Evolutionary conservation across 2,113 vertebrate genomes (phyloP).

Genomic region (Protobothrops mucrosquamatus): DNA sequence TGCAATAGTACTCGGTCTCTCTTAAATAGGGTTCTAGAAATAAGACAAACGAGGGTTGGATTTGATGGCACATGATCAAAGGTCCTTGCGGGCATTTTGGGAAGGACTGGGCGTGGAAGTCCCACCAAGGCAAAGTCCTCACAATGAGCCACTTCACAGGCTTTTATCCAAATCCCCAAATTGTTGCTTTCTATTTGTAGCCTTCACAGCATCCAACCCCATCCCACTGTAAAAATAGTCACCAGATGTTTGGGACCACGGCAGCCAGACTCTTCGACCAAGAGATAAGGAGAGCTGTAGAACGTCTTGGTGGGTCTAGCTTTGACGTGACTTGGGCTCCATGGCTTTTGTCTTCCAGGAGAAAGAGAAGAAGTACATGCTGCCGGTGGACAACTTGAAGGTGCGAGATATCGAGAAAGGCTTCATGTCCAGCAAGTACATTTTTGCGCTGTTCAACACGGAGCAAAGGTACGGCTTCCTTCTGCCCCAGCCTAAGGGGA

Average conservation of each 20-base stretch:
- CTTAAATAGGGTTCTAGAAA: not conserved
- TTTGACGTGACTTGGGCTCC: not conserved
- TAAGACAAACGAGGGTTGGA: too few species aligned
- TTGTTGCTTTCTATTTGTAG: not conserved
- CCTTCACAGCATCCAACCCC: not conserved
- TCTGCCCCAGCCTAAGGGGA: not conserved
- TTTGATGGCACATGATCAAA: too few species aligned
- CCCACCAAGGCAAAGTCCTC: too few species aligned
- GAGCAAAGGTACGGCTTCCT: slow-evolving; percentile 85
- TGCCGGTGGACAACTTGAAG: slow-evolving; percentile 95
- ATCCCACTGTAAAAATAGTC: not conserved
- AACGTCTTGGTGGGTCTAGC: not conserved
- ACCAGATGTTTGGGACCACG: not conserved
- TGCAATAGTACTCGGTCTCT: slow-evolving; percentile 20
- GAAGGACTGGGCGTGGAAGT: not conserved
- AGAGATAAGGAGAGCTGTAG: not conserved
- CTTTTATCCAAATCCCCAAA: not conserved
- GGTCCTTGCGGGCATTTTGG: too few species aligned
- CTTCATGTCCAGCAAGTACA: slow-evolving; percentile 99
- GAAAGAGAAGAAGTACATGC: slow-evolving; percentile 98
- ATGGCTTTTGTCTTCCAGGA: slow-evolving; percentile 74
- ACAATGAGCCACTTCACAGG: too few species aligned
- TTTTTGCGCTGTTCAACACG: slow-evolving; percentile 98
- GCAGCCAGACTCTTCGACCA: not conserved
- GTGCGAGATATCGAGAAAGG: slow-evolving; percentile 94